Conservation (phyloP, 2,113 vertebrate genomes). For the Telmatochromis brichardi region DNA sequence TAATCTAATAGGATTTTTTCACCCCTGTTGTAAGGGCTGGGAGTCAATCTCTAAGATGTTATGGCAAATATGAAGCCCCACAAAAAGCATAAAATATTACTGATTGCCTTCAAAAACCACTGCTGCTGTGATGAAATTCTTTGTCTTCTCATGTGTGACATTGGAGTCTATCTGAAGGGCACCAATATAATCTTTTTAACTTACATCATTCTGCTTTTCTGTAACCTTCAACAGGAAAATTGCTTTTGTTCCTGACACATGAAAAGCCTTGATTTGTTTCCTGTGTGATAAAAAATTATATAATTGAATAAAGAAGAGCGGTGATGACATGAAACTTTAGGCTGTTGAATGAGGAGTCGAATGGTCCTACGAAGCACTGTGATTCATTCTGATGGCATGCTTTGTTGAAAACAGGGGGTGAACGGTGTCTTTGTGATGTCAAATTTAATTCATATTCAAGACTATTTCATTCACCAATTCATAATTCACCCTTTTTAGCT, state of each 20-base stretch:
- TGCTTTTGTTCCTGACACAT: conserved; percentile 31
- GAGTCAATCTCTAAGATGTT: conserved; percentile 49
- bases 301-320: conserved; percentile 12
- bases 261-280: conserved; percentile 43
- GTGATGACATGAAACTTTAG: conserved; percentile 18
- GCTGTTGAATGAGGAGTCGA: not conserved
- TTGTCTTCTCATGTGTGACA: conserved; percentile 55
- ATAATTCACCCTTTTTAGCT: not conserved
- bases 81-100: conserved; percentile 45
- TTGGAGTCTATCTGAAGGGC: conserved; percentile 48
- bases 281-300: conserved; percentile 43
- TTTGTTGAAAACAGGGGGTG: not conserved
- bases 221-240: conserved; percentile 45
- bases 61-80: conserved; percentile 40
- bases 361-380: not conserved
- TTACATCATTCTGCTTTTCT: conserved; percentile 20
- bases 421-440: conserved; percentile 1
- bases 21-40: not conserved
- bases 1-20: conserved; percentile 41
- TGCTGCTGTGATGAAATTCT: conserved; percentile 25
- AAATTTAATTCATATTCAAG: not conserved
- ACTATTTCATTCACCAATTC: not conserved
- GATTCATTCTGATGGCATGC: not conserved
- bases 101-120: conserved; percentile 35
- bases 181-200: conserved; percentile 36